Base-by-base conservation (phyloP, 2,888 invertebrate species). In the Caradrina clavipalpis region DNA sequence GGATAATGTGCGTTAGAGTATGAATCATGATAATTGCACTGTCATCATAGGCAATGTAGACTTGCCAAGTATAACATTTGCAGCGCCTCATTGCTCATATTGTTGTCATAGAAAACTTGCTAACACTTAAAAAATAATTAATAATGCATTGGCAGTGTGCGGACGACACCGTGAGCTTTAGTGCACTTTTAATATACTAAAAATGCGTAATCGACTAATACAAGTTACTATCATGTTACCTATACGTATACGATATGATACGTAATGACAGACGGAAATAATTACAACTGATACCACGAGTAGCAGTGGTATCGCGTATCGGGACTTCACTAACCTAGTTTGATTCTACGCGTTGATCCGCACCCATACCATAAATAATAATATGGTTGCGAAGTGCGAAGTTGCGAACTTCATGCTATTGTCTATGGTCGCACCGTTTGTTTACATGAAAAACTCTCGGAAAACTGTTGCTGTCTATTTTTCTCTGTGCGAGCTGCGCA, bases 291-390 rank as follows among this genome's bases (percentile, higher is more conserved):
- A 82, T 74, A 80, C 47, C 39, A 66, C 42, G 53, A 73, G 62
- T 66, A 65, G 55, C 67, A 45, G 55, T 50, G 67, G 72, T 82
- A 68, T 79, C 73, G 67, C 60, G 65, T 79, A 79, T 79, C 73
- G 67, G 80, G 73, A 73, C 74, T 81, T 58, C 39, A 73, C 67
- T 80, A 81, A 78, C 80, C 80, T 68, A 81, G 68, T 81, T 80
- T 58, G 35, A 66, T 54, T 63, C 62, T 72, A 72, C 49, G 57
- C 67, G 66, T 53, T 75, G 80, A 81, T 74, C 69, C 60, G 53
- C 31, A 35, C 51, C 53, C 58, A 21, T 54, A 56, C 64, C 64
- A 59, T 80, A 76, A 69, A 69, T 67, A 45, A 45, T 45, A 39
- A 39, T 51, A 60, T 64, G 69, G 22, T 57, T 66, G 80, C 62